Percentiles rank a stretch among this genome's conserved stretches.
phyloP scores from a whole-genome alignment of 2,797 vertebrate species.

The Rhabdomys pumilio region DNA sequence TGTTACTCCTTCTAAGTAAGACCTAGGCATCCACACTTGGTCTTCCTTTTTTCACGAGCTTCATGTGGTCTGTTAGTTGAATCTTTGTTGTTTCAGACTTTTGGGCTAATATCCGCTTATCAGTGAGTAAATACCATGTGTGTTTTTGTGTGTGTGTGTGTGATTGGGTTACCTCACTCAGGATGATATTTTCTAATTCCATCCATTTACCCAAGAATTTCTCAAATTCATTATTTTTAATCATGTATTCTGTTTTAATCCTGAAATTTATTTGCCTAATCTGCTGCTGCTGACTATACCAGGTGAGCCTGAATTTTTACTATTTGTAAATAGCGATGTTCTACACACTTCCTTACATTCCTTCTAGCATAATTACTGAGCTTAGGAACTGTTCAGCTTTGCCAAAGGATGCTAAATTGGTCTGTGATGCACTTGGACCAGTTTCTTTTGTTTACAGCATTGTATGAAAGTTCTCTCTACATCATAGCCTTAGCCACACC shows the following conservation, averaged over 20 bases:
- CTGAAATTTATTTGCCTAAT: background rate
- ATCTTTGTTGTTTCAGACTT: no score
- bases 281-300: background rate
- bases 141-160: no score
- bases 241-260: background rate
- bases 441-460: background rate
- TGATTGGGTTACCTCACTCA: no score
- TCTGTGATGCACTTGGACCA: background rate
- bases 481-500: background rate
- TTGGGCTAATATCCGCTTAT: no score
- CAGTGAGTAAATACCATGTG: no score
- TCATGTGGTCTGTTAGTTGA: no score
- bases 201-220: no score
- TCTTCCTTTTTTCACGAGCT: no score
- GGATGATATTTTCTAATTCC: no score
- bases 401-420: background rate
- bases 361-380: background rate
- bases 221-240: no score
- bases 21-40: no score
- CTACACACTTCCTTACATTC: background rate
- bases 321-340: background rate
- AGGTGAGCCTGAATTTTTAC: background rate
- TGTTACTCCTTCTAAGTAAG: no score
- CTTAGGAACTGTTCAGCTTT: background rate
- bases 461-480: background rate